These are phyloP conservation scores for Cheumatopsyche charites DNA, from an alignment of 1,140 invertebrate species.

Conservation along the genomic window DNA sequence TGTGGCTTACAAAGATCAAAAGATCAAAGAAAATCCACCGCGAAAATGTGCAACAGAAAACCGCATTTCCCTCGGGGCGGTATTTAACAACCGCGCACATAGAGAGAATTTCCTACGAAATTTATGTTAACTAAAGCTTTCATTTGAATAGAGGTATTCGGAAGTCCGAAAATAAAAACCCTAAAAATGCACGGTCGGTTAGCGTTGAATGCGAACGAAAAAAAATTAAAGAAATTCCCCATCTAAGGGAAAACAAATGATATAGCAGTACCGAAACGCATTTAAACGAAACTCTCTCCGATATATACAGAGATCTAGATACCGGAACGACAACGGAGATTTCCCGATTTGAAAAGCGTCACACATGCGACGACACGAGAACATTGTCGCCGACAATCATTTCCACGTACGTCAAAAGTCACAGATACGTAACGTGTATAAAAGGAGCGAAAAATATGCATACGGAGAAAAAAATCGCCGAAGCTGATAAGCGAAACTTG, in stretches of 20 bases:
- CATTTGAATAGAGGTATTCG: constrained; percentile 33
- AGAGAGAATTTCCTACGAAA: constrained; percentile 17
- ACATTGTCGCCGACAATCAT: too few species aligned
- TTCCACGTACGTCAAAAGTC: too few species aligned
- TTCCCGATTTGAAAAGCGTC: too few species aligned
- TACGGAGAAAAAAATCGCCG: too few species aligned
- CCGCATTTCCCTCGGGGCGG: constrained; percentile 9
- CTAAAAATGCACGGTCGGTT: background rate
- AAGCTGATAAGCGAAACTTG: too few species aligned
- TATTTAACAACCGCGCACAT: constrained; percentile 11
- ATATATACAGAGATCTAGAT: too few species aligned
- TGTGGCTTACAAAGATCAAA: too few species aligned
- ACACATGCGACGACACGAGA: too few species aligned
- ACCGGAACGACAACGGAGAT: too few species aligned
- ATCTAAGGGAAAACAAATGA: background rate
- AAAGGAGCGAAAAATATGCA: too few species aligned
- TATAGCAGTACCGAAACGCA: background rate
- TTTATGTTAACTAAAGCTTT: constrained; percentile 31
- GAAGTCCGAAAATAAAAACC: constrained; percentile 17
- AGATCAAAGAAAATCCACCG: too few species aligned
- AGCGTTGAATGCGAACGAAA: background rate
- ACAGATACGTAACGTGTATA: too few species aligned
- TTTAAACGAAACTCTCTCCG: background rate
- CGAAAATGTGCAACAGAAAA: constrained; percentile 13
- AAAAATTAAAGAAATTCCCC: background rate